Evolutionary conservation across 2,888 invertebrate species (phyloP).

Genomic region (Aphelenchoides bicaudatus): DNA sequence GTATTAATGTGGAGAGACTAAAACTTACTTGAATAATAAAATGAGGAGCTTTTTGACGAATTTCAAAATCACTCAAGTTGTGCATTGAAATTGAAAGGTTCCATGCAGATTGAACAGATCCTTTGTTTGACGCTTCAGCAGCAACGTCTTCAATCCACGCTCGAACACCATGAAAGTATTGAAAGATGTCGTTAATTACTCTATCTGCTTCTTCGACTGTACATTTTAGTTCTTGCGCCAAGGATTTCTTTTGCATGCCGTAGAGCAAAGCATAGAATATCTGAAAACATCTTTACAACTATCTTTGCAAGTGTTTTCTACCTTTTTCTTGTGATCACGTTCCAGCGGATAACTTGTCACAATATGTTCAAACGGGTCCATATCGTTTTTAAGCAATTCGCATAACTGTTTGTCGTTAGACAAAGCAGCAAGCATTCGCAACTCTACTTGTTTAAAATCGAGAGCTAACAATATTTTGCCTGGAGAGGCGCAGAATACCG

Average conservation of each 20-base stretch:
- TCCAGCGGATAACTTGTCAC: too few species aligned
- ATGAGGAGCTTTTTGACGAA: not conserved
- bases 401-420: slow-evolving; percentile 64
- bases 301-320: not conserved
- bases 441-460: slow-evolving; percentile 92
- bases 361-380: slow-evolving; percentile 80
- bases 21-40: slow-evolving; percentile 5
- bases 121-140: too few species aligned
- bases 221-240: not conserved
- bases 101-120: too few species aligned
- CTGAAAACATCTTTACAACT: slow-evolving; percentile 2
- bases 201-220: not conserved
- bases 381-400: slow-evolving; percentile 46
- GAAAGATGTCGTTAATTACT: not conserved
- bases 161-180: not conserved
- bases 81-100: too few species aligned
- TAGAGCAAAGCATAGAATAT: slow-evolving; percentile 8
- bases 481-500: slow-evolving; percentile 29
- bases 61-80: too few species aligned
- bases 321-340: not conserved
- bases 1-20: not conserved
- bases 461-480: slow-evolving; percentile 75
- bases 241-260: not conserved
- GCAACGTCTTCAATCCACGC: not conserved
- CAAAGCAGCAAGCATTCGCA: slow-evolving; percentile 85